phyloP scores from a whole-genome alignment of 2,113 vertebrate genomes.

The Epinephelus fuscoguttatus region DNA sequence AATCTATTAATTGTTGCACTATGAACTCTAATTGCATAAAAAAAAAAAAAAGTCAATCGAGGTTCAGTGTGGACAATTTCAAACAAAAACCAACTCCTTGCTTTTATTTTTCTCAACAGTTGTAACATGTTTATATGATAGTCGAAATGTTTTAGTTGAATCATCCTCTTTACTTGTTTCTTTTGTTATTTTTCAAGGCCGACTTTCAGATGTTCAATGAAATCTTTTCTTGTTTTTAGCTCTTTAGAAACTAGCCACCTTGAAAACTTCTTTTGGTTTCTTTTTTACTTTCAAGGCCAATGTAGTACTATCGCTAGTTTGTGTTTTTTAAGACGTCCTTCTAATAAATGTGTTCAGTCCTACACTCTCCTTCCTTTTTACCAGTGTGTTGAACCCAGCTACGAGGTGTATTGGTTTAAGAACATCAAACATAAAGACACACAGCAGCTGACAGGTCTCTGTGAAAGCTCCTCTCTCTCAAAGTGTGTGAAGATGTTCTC shows the following conservation, averaged over 20 bases:
- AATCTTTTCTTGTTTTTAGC: slow-evolving; percentile 4
- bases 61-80: slow-evolving; percentile 9
- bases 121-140: slow-evolving; percentile 54
- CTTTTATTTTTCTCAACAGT: slow-evolving; percentile 27
- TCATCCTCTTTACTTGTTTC: slow-evolving; percentile 34
- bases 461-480: slow-evolving; percentile 34
- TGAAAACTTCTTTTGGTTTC: slow-evolving; percentile 16
- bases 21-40: slow-evolving; percentile 42
- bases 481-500: slow-evolving; percentile 46
- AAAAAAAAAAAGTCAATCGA: slow-evolving; percentile 43
- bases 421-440: slow-evolving; percentile 44
- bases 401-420: slow-evolving; percentile 38
- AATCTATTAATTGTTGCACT: slow-evolving; percentile 61
- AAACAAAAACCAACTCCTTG: neutral
- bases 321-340: slow-evolving; percentile 38
- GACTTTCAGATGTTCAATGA: slow-evolving; percentile 37
- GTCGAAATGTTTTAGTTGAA: slow-evolving; percentile 40
- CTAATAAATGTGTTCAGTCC: slow-evolving; percentile 69
- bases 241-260: slow-evolving; percentile 38
- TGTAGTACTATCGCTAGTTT: slow-evolving; percentile 42
- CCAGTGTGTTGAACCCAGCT: slow-evolving; percentile 21
- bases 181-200: slow-evolving; percentile 29
- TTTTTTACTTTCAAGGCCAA: slow-evolving; percentile 19
- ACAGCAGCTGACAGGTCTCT: slow-evolving; percentile 23
- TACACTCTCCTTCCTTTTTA: slow-evolving; percentile 38